Conservation (phyloP, 92 coral and sea anemone genomes). For the Metridium senile region DNA sequence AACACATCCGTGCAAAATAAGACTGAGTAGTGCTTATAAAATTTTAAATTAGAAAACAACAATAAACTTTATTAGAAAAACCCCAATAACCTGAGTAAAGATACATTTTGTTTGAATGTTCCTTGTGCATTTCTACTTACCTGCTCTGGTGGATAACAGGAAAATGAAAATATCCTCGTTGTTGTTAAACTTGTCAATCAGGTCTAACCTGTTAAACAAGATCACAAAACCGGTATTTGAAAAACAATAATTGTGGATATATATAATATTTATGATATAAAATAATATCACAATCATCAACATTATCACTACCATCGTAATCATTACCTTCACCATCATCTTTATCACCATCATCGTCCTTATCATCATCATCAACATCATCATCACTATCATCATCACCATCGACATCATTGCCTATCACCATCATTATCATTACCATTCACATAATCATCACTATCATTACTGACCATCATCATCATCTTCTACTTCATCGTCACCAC, state of each 20-base stretch:
- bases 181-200: slow-evolving; percentile 82
- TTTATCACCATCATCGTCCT: too few relatives aligned
- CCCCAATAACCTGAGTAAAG: too few relatives aligned
- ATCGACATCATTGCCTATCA: background rate
- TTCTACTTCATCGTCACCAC: background rate
- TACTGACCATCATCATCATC: background rate
- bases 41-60: too few relatives aligned
- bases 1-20: too few relatives aligned
- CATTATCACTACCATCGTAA: too few relatives aligned
- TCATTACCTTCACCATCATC: too few relatives aligned
- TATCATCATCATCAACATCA: too few relatives aligned
- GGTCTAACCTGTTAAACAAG: slow-evolving; percentile 62
- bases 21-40: too few relatives aligned
- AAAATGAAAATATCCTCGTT: slow-evolving; percentile 84
- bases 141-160: slow-evolving; percentile 95
- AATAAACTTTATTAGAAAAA: too few relatives aligned
- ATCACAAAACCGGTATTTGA: background rate
- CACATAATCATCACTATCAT: background rate
- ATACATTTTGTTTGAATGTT: too few relatives aligned
- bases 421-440: background rate
- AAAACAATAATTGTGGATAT: background rate
- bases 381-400: background rate
- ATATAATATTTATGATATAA: too few relatives aligned
- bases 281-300: too few relatives aligned
- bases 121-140: slow-evolving; percentile 29